A percentile compares a stretch with the other conserved stretches of the same genome.
Conservation (phyloP, 2,113 vertebrate species). For the Hoplias malabaricus region DNA sequence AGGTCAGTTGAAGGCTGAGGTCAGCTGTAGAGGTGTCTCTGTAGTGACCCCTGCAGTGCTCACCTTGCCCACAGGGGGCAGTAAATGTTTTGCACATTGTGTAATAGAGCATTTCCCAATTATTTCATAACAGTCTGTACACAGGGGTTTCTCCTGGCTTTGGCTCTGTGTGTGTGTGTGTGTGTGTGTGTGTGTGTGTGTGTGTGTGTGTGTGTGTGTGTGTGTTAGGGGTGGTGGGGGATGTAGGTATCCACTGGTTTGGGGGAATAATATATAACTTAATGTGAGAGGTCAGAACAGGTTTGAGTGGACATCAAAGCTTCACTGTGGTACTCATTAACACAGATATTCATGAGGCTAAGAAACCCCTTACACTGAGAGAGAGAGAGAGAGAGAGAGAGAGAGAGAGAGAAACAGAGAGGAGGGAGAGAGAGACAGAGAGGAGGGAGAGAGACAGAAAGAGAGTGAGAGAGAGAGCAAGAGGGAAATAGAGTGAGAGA, state of each 20-base stretch:
- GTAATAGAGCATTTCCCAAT: constrained; percentile 15
- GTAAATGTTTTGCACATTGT: neutral
- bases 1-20: constrained; percentile 6
- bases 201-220: constrained; percentile 14
- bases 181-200: constrained; percentile 28
- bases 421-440: neutral
- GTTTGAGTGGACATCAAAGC: constrained; percentile 46
- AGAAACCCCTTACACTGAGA: constrained; percentile 30
- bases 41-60: neutral
- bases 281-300: constrained; percentile 31
- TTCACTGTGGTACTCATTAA: constrained; percentile 41
- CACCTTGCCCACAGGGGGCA: neutral
- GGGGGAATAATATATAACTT: constrained; percentile 16
- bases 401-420: neutral
- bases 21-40: neutral
- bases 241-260: neutral
- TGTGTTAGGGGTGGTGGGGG: neutral
- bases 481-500: too few species aligned
- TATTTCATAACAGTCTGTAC: constrained; percentile 14
- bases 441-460: neutral
- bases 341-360: constrained; percentile 40
- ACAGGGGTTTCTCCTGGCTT: neutral
- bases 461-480: too few species aligned
- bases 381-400: neutral
- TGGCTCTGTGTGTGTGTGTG: neutral